Conservation (phyloP, 2,797 vertebrate species). For the Malacoraja senta region DNA sequence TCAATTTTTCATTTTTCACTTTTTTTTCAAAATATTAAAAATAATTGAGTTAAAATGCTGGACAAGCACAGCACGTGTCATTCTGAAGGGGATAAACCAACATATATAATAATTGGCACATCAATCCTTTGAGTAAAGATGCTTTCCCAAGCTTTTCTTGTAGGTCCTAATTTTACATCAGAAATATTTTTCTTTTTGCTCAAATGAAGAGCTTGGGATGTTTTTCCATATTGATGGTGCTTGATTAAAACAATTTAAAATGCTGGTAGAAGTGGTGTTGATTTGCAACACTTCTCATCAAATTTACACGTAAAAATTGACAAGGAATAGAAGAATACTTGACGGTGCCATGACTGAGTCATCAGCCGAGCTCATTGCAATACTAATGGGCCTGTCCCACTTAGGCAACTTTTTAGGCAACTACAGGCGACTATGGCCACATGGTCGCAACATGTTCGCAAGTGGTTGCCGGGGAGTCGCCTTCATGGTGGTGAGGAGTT, state of each 20-base stretch:
- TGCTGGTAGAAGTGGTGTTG: not conserved
- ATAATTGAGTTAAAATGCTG: not conserved
- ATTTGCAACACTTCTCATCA: not conserved
- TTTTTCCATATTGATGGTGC: not conserved
- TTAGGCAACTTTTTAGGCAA: too few relatives aligned
- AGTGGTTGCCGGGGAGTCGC: too few relatives aligned
- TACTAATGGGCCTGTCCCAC: too few relatives aligned
- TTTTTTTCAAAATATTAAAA: too few relatives aligned
- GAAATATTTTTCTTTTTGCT: not conserved
- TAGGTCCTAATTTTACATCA: not conserved
- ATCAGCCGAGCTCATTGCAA: not conserved
- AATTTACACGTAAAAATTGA: not conserved
- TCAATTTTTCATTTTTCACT: too few relatives aligned
- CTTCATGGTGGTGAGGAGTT: too few relatives aligned
- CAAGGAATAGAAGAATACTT: not conserved
- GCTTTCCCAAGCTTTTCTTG: not conserved
- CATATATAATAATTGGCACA: not conserved
- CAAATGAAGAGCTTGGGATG: not conserved
- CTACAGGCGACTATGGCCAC: too few relatives aligned
- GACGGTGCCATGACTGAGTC: not conserved
- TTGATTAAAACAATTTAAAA: not conserved
- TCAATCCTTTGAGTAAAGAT: not conserved
- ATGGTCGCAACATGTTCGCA: too few relatives aligned
- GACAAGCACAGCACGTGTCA: not conserved
- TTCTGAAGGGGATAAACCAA: not conserved